Conservation (phyloP, 2,797 vertebrate genomes). For the Avahi laniger region DNA sequence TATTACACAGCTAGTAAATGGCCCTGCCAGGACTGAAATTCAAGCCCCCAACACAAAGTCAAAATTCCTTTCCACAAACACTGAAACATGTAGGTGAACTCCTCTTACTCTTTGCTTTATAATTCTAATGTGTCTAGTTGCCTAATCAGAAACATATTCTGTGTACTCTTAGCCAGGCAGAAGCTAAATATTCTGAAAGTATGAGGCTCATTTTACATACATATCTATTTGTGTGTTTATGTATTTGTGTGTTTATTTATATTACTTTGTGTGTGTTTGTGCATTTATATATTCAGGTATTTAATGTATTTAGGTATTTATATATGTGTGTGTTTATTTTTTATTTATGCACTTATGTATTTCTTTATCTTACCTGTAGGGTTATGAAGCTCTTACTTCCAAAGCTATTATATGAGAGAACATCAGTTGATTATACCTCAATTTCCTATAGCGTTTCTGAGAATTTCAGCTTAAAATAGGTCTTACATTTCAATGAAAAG, state of each 20-base stretch:
- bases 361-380: conserved; percentile 49
- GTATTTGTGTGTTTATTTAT: background rate
- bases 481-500: conserved; percentile 44
- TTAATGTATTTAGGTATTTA: conserved; percentile 29
- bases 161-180: background rate
- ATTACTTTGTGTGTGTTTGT: conserved; percentile 26
- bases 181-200: conserved; percentile 31
- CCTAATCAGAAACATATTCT: conserved; percentile 38
- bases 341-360: background rate
- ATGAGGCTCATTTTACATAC: background rate
- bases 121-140: conserved; percentile 38
- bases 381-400: background rate
- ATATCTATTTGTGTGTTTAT: conserved; percentile 21
- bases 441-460: conserved; percentile 47
- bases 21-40: conserved; percentile 66
- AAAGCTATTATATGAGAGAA: conserved; percentile 4
- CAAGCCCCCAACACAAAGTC: conserved; percentile 54
- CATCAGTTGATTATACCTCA: conserved; percentile 39
- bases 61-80: conserved; percentile 64
- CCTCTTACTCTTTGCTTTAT: conserved; percentile 15
- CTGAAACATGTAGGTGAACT: conserved; percentile 40
- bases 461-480: conserved; percentile 42
- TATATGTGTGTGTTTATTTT: background rate
- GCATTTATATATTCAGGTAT: conserved; percentile 29
- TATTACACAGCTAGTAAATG: conserved; percentile 57